Evolutionary conservation across 2,888 invertebrate species (phyloP).

Genomic region (Stegophylla sp.): DNA sequence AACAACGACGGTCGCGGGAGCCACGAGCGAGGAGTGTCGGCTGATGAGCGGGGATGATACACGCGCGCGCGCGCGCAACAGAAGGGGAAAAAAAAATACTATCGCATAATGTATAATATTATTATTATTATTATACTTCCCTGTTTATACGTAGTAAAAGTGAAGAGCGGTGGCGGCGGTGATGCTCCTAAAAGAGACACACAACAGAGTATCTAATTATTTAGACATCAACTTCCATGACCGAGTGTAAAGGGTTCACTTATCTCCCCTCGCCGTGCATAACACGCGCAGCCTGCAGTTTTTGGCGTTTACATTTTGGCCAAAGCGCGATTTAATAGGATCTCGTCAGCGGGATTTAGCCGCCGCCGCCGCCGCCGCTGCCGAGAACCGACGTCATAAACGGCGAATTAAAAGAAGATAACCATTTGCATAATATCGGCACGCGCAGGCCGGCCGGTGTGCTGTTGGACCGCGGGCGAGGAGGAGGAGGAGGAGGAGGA

Average conservation of each 20-base stretch:
- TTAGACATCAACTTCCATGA: slow-evolving; percentile 56
- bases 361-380: no score
- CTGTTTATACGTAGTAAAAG: no score
- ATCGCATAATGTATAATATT: neutral
- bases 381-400: slow-evolving; percentile 47
- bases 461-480: no score
- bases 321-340: slow-evolving; percentile 58
- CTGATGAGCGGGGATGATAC: neutral
- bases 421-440: slow-evolving; percentile 57
- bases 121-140: no score
- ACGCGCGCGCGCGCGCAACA: no score
- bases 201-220: slow-evolving; percentile 55
- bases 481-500: neutral
- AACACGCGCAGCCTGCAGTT: slow-evolving; percentile 50
- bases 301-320: slow-evolving; percentile 58
- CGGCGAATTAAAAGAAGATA: slow-evolving; percentile 58
- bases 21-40: slow-evolving; percentile 19
- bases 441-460: slow-evolving; percentile 30
- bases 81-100: slow-evolving; percentile 15
- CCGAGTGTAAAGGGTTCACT: slow-evolving; percentile 55
- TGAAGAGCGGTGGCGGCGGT: slow-evolving; percentile 1
- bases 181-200: slow-evolving; percentile 35
- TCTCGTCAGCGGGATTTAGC: slow-evolving; percentile 56
- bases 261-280: slow-evolving; percentile 52
- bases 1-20: slow-evolving; percentile 37